Conservation (phyloP, 2,113 vertebrate species). For the Candoia aspera region DNA sequence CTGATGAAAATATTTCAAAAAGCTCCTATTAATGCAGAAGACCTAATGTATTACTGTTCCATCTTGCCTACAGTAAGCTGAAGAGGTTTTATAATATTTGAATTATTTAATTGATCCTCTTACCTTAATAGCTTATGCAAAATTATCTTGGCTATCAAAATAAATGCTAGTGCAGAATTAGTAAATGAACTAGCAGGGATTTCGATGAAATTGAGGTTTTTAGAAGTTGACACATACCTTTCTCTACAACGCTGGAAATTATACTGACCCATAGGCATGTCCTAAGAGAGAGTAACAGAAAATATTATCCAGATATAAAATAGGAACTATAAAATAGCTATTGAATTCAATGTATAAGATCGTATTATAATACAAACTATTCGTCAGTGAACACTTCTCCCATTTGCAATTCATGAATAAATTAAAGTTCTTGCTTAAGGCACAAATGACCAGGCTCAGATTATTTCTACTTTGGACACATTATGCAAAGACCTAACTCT, state of each 20-base stretch:
- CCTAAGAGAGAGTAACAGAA: conserved; percentile 71
- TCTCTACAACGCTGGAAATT: conserved; percentile 93
- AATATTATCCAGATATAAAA: neutral
- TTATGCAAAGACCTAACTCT: too few relatives aligned
- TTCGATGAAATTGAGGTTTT: neutral
- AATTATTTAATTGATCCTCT: neutral
- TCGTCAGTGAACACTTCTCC: neutral
- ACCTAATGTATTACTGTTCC: neutral
- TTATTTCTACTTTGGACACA: too few relatives aligned
- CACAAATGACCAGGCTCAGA: too few relatives aligned
- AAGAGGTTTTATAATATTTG: neutral
- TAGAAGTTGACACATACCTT: conserved; percentile 76
- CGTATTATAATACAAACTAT: neutral
- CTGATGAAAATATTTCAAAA: neutral
- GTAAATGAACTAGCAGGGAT: neutral
- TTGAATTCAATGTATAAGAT: neutral
- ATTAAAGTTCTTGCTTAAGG: too few relatives aligned
- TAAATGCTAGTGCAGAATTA: neutral
- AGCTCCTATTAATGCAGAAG: neutral
- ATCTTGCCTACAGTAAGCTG: neutral
- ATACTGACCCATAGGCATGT: conserved; percentile 94
- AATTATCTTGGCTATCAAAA: neutral
- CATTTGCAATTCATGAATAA: neutral
- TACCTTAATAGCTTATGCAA: neutral
- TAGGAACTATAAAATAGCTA: neutral